Evolutionary conservation across 2,888 invertebrate genomes (phyloP).

Genomic region (Chloroclystis v-ata): DNA sequence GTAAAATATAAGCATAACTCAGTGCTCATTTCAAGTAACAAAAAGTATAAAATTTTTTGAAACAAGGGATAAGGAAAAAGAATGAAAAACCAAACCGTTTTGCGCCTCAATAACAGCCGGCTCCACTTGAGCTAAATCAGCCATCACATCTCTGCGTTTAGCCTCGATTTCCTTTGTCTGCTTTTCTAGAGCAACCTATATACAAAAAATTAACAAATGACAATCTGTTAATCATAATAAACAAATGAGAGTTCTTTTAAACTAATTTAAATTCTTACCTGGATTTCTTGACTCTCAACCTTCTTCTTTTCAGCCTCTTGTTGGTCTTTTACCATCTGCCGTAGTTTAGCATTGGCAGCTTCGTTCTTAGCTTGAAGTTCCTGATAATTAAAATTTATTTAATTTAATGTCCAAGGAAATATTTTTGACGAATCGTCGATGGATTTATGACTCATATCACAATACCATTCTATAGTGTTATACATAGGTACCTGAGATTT

Average conservation of each 20-base stretch:
- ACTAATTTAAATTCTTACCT: slow-evolving; percentile 56
- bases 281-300: slow-evolving; percentile 97
- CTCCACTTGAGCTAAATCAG: slow-evolving; percentile 97
- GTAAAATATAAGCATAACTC: no score
- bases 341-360: slow-evolving; percentile 98
- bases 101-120: slow-evolving; percentile 99
- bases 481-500: slow-evolving; percentile 89
- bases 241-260: not conserved
- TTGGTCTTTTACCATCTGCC: slow-evolving; percentile 99
- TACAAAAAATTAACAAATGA: slow-evolving; percentile 13
- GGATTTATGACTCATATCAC: no score
- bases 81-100: slow-evolving; percentile 82
- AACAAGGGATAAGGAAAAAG: slow-evolving; percentile 33
- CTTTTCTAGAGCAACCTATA: slow-evolving; percentile 83
- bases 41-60: slow-evolving; percentile 10
- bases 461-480: no score
- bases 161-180: slow-evolving; percentile 96
- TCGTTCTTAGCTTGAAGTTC: slow-evolving; percentile 98
- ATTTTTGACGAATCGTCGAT: no score
- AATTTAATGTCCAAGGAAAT: no score
- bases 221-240: not conserved
- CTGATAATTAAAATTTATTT: no score
- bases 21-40: slow-evolving; percentile 10
- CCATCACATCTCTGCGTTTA: slow-evolving; percentile 96
- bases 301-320: slow-evolving; percentile 99